These are phyloP conservation scores for Pristionchus exspectatus DNA, from an alignment of 2,888 invertebrate species.

Conservation along the genomic window DNA sequence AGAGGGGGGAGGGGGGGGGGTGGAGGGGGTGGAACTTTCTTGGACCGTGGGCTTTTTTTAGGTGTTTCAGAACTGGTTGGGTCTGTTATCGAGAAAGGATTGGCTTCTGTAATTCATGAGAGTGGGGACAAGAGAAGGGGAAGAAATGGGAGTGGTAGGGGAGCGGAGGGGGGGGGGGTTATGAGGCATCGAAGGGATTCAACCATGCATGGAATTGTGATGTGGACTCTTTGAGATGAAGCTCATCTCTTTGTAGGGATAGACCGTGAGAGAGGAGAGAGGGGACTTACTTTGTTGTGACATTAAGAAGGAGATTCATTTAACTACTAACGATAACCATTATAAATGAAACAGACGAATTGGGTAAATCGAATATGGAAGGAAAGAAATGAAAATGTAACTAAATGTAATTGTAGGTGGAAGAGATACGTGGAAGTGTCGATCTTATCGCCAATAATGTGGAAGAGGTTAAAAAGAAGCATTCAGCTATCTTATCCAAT, in stretches of 20 bases:
- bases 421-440: slow-evolving; percentile 99
- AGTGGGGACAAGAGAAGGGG: background rate
- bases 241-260: background rate
- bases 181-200: background rate
- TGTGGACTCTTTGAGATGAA: background rate
- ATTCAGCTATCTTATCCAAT: slow-evolving; percentile 95
- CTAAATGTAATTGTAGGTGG: slow-evolving; percentile 85
- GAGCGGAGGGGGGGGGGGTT: background rate
- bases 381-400: background rate
- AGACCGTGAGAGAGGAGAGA: background rate
- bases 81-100: background rate
- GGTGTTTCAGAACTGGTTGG: too few relatives aligned
- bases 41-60: too few relatives aligned
- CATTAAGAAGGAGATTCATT: too few relatives aligned
- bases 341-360: too few relatives aligned
- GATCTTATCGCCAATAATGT: slow-evolving; percentile 99
- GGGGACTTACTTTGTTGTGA: background rate
- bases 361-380: too few relatives aligned
- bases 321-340: too few relatives aligned
- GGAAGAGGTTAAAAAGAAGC: slow-evolving; percentile 99
- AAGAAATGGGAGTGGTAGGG: background rate
- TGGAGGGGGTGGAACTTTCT: too few relatives aligned
- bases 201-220: slow-evolving; percentile 28
- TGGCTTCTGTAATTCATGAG: background rate
- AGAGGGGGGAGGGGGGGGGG: too few relatives aligned